A percentile compares a stretch with the other conserved stretches of the same genome.
Evolutionary conservation across 2,113 vertebrate genomes (phyloP).

Genomic region (Lampris incognitus): DNA sequence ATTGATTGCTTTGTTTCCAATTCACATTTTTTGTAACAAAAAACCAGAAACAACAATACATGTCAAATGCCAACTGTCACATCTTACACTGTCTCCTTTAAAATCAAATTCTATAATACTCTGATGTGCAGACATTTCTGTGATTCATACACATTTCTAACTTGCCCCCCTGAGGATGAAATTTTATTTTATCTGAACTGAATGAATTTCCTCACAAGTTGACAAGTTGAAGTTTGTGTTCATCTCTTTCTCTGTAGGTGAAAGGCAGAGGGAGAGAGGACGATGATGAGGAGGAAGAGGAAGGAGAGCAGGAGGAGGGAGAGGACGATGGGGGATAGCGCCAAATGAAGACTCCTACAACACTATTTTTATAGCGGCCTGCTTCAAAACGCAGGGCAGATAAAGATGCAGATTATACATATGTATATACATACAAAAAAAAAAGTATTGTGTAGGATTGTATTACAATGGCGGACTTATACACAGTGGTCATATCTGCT

Average conservation of each 20-base stretch:
- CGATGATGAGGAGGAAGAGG: slow-evolving; percentile 83
- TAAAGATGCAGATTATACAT: slow-evolving; percentile 10
- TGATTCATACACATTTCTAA: too few relatives aligned
- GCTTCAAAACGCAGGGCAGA: not conserved
- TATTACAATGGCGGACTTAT: slow-evolving; percentile 21
- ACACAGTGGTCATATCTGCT: slow-evolving; percentile 25
- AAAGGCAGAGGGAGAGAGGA: slow-evolving; percentile 74
- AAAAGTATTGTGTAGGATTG: slow-evolving; percentile 26
- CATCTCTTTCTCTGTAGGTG: slow-evolving; percentile 39
- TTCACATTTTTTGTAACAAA: too few relatives aligned
- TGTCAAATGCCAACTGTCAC: too few relatives aligned
- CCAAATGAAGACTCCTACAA: slow-evolving; percentile 73
- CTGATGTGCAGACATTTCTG: too few relatives aligned
- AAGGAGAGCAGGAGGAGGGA: slow-evolving; percentile 77
- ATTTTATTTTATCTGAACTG: too few relatives aligned
- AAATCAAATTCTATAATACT: too few relatives aligned
- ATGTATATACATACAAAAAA: slow-evolving; percentile 2
- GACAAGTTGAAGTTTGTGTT: not conserved
- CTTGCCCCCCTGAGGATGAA: too few relatives aligned
- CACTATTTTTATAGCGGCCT: not conserved
- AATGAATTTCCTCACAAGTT: too few relatives aligned
- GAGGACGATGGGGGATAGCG: slow-evolving; percentile 66
- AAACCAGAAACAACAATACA: too few relatives aligned
- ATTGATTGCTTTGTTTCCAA: slow-evolving; percentile 2
- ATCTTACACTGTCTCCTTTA: too few relatives aligned